Percentiles rank a stretch among this genome's conserved stretches.
Evolutionary conservation across 2,797 vertebrate species (phyloP).

Genomic region (Spinibarbus caldwelli): DNA sequence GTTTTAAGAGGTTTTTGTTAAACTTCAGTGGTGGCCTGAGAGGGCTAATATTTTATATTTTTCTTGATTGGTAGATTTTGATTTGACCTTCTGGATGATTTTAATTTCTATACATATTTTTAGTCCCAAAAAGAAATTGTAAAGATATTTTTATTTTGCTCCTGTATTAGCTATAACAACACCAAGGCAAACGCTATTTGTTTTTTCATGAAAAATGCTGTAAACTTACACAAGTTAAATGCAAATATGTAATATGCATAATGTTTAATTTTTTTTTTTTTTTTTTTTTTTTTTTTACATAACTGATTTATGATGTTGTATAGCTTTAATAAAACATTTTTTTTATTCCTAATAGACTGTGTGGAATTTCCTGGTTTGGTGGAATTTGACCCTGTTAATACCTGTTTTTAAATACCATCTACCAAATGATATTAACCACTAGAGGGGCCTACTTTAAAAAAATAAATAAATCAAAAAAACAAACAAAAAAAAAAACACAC

Average conservation of each 20-base stretch:
- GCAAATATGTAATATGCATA: not conserved
- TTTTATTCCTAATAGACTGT: no score
- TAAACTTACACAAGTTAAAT: not conserved
- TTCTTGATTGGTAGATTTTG: not conserved
- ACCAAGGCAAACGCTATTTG: not conserved
- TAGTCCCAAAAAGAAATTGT: not conserved
- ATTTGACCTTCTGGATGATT: not conserved
- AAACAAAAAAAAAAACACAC: no score
- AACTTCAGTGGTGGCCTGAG: not conserved
- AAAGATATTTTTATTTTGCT: not conserved
- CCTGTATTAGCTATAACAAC: not conserved
- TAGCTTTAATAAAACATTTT: slow-evolving; percentile 17
- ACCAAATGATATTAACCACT: no score
- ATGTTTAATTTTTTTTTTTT: not conserved
- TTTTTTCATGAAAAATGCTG: not conserved
- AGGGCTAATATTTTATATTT: not conserved
- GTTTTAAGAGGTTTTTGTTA: not conserved
- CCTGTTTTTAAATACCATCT: no score
- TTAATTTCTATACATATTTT: not conserved
- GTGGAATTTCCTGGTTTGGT: no score
- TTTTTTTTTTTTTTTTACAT: not conserved
- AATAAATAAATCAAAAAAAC: no score
- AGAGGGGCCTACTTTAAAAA: no score
- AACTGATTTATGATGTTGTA: slow-evolving; percentile 12
- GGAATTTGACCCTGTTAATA: no score